Percentiles rank a stretch among this genome's conserved stretches.
These are phyloP conservation scores for Acrocephalus kingi DNA, from an alignment of 2,113 vertebrate species.

Conservation along the genomic window DNA sequence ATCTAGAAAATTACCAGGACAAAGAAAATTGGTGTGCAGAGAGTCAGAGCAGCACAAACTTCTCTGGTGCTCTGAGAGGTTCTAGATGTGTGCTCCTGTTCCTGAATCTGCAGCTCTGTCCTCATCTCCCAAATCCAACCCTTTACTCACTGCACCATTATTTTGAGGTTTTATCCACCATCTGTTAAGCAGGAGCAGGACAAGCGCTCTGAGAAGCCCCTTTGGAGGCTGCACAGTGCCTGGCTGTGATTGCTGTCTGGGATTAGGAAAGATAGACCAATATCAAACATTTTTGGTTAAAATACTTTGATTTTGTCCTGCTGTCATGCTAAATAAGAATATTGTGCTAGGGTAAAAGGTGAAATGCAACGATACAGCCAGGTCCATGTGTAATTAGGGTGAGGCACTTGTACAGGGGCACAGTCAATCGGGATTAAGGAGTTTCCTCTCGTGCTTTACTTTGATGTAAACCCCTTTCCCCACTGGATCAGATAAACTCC, in stretches of 20 bases:
- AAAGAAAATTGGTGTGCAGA: background rate
- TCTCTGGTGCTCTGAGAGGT: background rate
- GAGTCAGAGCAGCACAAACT: background rate
- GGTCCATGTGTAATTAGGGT: background rate
- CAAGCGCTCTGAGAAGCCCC: background rate
- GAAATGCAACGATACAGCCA: rapidly evolving
- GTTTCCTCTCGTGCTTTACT: background rate
- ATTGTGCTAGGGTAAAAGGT: background rate
- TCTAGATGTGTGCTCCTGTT: background rate
- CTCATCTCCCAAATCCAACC: background rate
- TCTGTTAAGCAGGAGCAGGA: background rate
- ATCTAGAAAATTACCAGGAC: background rate
- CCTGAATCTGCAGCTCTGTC: background rate
- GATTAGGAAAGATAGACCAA: background rate
- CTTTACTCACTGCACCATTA: background rate
- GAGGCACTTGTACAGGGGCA: rapidly evolving
- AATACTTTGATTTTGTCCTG: background rate
- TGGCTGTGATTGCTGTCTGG: background rate
- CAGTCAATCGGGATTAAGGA: background rate
- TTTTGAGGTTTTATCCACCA: background rate
- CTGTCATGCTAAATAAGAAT: background rate
- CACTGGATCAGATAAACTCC: background rate
- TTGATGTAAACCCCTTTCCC: constrained; percentile 6
- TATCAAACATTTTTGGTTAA: background rate
- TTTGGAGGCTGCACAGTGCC: background rate